phyloP scores from a whole-genome alignment of 2,113 vertebrate species.

The Ranitomeya variabilis region DNA sequence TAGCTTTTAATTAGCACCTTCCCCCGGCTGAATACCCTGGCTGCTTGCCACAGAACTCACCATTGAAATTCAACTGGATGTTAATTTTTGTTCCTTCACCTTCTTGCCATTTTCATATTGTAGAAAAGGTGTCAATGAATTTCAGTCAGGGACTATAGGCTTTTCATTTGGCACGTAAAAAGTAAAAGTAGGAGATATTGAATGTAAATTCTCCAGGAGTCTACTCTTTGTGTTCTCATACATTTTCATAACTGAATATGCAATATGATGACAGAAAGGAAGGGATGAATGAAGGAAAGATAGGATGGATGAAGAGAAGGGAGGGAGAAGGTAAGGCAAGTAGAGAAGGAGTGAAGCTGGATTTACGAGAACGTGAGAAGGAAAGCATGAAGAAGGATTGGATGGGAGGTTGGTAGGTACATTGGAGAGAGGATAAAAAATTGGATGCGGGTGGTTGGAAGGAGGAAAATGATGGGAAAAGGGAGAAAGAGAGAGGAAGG shows the following conservation, averaged over 20 bases:
- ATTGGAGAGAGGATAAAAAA: too few species aligned
- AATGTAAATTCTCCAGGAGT: background rate
- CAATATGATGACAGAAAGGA: background rate
- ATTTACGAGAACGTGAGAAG: too few species aligned
- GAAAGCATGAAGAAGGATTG: too few species aligned
- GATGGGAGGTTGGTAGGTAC: too few species aligned
- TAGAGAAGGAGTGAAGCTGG: too few species aligned
- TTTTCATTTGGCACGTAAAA: background rate
- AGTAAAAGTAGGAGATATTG: background rate
- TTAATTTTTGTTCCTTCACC: constrained; percentile 54
- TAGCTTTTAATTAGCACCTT: constrained; percentile 81
- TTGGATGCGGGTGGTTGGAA: too few species aligned
- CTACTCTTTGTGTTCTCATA: background rate
- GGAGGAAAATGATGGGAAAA: background rate
- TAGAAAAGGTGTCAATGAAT: constrained; percentile 10
- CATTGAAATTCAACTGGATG: constrained; percentile 79
- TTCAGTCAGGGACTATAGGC: background rate
- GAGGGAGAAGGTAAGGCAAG: too few species aligned
- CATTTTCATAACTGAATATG: background rate
- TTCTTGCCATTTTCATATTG: constrained; percentile 33
- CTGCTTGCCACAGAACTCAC: constrained; percentile 72
- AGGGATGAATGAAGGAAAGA: background rate
- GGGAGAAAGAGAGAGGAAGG: background rate
- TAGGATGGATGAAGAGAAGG: background rate
- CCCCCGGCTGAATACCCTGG: constrained; percentile 74